Base-by-base conservation (phyloP, 2,113 vertebrate genomes). In the Entelurus aequoreus region DNA sequence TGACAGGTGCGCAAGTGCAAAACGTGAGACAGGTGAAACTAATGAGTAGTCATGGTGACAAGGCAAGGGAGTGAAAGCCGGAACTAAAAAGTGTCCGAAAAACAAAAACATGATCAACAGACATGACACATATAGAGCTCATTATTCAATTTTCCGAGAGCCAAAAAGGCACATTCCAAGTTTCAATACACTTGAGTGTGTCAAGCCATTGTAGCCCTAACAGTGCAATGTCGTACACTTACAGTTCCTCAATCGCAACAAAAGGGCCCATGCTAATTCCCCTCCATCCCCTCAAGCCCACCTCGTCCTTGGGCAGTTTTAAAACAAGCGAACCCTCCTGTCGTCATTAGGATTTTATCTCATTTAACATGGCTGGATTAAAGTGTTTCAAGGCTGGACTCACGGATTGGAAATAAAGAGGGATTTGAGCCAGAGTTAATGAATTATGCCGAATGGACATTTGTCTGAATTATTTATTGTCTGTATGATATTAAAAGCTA, bases 381-480 rank as follows among this genome's bases (percentile, higher is more conserved):
- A 85, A 83, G 72, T 66, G 72, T 78, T 84, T 86, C 83, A 84
- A 83, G 81, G 80, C 78, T 79, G 56, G 42, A 46, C 42, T 46
- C 60, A 71, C 66, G 82, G 76, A 85, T 82, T 85, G 72, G 56
- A 79, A 85, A 84, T 79, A 85, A 82, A 77, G 63, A 65, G 65
- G 75, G 82, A 82, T 88, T 83, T 83, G 72, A 77, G 72, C 28
- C 16, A 66, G 68, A 74, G 79, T 82, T 77, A 84, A 84, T 80
- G 77, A 87, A 87, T 84, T 84, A 84, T 56, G 66, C 72, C 64
- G 60, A 82, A 54, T 83, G 84, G 84, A 86, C 88, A 84, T 65
- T 79, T 65, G 73, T 82, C 71, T 90, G 82, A 91, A 90, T 90
- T 73, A 90, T 90, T 90, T 61, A 91, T 83, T 75, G 75, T 86